Base-by-base conservation (phyloP, 1,140 invertebrate species). In the Ips nitidus region DNA sequence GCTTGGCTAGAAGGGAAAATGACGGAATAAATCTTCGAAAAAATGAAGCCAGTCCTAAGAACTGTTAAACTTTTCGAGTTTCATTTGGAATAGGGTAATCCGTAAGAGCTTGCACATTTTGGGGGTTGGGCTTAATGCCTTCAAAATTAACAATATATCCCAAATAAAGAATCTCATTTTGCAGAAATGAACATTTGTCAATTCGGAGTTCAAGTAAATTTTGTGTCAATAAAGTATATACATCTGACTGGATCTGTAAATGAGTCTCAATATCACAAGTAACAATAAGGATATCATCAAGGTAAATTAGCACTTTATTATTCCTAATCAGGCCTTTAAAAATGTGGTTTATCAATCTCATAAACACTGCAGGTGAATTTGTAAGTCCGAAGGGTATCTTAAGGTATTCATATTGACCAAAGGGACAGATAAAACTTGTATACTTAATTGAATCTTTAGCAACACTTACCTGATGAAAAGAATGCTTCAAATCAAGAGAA, bases 381-480 rank as follows among this genome's bases (percentile, higher is more conserved):
- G 43, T 47, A 4, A 47, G n/a, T n/a, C n/a, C n/a, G n/a, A n/a
- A n/a, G n/a, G n/a, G n/a, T n/a, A n/a, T n/a, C n/a, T n/a, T n/a
- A 47, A 73, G 39, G 64, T 70, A 78, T 66, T 77, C 75, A 62
- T 70, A 78, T 36, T 78, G 77, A n/a, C 71, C 73, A 8, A 58
- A 57, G 3, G 70, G 65, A 22, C 74, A 74, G 22, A 66, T 59
- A 66, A 77, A 78, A 8, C 58, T 66, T 39, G 76, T 77, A 62
- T 75, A 70, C 38, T 74, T 78, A 70, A 80, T 78, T 1, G 77
- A 73, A 39, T 75, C 71, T 47, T 78, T 73, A 1, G 82, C 68
- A 1, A 82, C 39, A 3, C 61, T 66, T 0, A 78, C 71, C 36
- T 78, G 75, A 47, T 75, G 70, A 50, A 75, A 78, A 6, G 71